These are phyloP conservation scores for Florisuga fusca DNA, from an alignment of 2,797 vertebrate species.

Conservation along the genomic window DNA sequence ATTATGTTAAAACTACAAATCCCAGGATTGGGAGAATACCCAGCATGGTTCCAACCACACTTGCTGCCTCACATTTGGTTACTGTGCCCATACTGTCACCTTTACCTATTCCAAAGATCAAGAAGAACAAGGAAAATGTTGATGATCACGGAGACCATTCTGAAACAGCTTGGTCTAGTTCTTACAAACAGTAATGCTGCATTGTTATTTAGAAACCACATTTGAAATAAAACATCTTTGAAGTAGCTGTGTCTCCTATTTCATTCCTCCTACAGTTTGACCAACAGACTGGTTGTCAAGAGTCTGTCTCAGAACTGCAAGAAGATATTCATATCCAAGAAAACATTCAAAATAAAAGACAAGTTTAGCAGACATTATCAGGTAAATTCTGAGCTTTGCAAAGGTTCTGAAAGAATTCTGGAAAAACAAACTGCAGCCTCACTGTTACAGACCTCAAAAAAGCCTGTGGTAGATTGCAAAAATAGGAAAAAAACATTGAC, in stretches of 20 bases:
- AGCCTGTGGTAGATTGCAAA: neutral
- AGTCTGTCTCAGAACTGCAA: neutral
- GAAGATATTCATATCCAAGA: neutral
- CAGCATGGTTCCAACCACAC: fast-evolving
- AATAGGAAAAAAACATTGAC: neutral
- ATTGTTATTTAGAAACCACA: neutral
- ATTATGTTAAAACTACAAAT: neutral
- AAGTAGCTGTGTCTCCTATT: constrained; percentile 27
- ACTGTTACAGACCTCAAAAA: neutral
- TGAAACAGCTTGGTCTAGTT: neutral
- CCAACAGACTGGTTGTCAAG: constrained; percentile 14
- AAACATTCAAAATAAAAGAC: neutral
- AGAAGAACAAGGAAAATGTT: neutral
- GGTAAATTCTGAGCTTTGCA: neutral
- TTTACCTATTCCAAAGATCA: neutral
- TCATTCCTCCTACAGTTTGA: constrained; percentile 16
- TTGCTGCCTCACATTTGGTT: neutral
- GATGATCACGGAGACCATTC: neutral
- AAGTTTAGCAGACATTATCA: neutral
- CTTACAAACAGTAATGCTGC: neutral
- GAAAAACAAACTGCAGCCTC: neutral
- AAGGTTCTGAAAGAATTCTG: neutral
- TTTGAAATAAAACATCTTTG: constrained; percentile 27
- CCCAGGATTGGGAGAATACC: neutral
- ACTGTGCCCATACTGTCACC: neutral